Percentiles rank a stretch among this genome's conserved stretches.
These are phyloP conservation scores for Bombus cullumanus DNA, from an alignment of 1,140 invertebrate genomes.

Conservation along the genomic window DNA sequence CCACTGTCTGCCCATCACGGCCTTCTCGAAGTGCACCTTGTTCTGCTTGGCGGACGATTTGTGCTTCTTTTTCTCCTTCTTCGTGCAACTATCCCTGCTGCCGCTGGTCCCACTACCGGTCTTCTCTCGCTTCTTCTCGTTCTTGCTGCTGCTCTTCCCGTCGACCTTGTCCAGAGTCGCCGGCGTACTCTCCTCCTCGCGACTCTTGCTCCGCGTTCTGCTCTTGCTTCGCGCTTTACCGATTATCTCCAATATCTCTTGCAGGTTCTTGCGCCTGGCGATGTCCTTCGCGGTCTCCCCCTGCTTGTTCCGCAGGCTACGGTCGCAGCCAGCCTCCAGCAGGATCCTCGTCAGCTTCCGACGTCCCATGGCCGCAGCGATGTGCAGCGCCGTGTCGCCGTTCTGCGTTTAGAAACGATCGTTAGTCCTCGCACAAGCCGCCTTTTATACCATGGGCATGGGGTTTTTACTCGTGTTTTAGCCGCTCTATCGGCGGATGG, in stretches of 20 bases:
- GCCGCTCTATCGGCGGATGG: neutral
- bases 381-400: conserved; percentile 96
- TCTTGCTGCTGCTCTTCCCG: conserved; percentile 57
- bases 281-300: conserved; percentile 95
- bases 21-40: conserved; percentile 80
- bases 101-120: conserved; percentile 77
- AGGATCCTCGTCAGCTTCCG: conserved; percentile 96
- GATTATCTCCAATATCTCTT: conserved; percentile 91
- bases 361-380: conserved; percentile 95
- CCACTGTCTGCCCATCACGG: conserved; percentile 84
- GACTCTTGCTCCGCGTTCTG: conserved; percentile 73
- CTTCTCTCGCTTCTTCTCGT: conserved; percentile 76
- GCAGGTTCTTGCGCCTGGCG: conserved; percentile 92
- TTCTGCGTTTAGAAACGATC: conserved; percentile 85
- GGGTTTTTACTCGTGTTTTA: neutral
- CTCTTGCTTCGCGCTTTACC: conserved; percentile 84
- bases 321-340: conserved; percentile 92
- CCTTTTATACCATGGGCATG: neutral
- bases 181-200: conserved; percentile 69
- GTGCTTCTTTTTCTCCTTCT: conserved; percentile 80
- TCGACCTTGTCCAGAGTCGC: conserved; percentile 70
- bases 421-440: neutral
- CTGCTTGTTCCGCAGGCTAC: conserved; percentile 93
- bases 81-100: conserved; percentile 81
- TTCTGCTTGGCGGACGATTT: conserved; percentile 74